Evolutionary conservation across 2,888 invertebrate genomes (phyloP), one percentile per base, ranked within the genome.

Genomic region (Atethmia centrago): DNA sequence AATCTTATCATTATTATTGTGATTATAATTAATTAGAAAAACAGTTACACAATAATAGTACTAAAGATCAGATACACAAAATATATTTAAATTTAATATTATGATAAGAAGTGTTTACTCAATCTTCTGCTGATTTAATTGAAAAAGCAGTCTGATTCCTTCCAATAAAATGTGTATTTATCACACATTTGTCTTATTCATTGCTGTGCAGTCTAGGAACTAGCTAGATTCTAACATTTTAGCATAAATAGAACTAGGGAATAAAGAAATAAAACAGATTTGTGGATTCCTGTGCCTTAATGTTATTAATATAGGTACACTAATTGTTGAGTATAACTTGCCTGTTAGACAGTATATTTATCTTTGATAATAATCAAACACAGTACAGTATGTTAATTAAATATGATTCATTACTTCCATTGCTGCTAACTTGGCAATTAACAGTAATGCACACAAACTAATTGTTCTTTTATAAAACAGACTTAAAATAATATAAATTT

Each of bases 381-480:
- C 81, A 21, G 53, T 64, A 59, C 25, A 53, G 45, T 58, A 56
- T 76, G 68, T 58, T 82, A 62, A 82, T 71, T 72, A 67, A 75
- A 61, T 47, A 73, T 85, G 83, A 83, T 25, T 85, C 83, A 82
- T 42, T 7, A 1, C 14, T 36, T 3, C 53, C 64, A 61, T 58
- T 36, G 19, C 14, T 31, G 16, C 42, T 16, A 36, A 49, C 56
- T 67, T 56, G 67, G 42, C 70, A 67, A 58, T 63, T 59, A 53
- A 71, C 64, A 61, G 53, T 51, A 55, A n/a, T 76, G 19, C 31
- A 59, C 36, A 51, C 58, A 64, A 72, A 55, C 70, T 66, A 61
- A 73, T 71, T 85, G 71, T 68, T 69, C 69, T 71, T 85, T 68
- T 59, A n/a, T n/a, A n/a, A n/a, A n/a, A n/a, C n/a, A n/a, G n/a